These are phyloP conservation scores for Plecturocebus donacophilus DNA, from an alignment of 2,113 vertebrate species.

Conservation along the genomic window DNA sequence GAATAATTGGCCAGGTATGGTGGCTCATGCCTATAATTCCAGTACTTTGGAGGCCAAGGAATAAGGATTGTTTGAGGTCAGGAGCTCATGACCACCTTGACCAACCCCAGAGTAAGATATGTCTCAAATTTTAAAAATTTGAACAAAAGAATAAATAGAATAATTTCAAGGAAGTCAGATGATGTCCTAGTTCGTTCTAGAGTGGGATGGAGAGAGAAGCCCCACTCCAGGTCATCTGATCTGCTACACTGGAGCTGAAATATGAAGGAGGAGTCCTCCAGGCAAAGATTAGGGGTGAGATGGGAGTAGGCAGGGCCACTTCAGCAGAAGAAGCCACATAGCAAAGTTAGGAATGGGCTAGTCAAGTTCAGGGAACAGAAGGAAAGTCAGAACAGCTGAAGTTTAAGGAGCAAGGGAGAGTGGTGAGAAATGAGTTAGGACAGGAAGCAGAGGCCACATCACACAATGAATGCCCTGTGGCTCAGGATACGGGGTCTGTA, in stretches of 20 bases:
- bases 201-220: accelerated
- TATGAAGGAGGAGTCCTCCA: neutral
- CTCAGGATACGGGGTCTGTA: neutral
- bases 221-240: neutral
- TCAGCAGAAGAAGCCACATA: neutral
- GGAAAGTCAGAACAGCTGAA: neutral
- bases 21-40: too few relatives aligned
- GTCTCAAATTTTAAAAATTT: too few relatives aligned
- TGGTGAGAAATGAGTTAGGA: neutral
- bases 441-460: neutral
- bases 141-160: neutral
- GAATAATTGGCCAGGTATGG: neutral
- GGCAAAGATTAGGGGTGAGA: neutral
- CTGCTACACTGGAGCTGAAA: neutral
- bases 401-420: neutral
- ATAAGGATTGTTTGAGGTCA: too few relatives aligned
- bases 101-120: too few relatives aligned
- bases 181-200: neutral
- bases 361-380: neutral
- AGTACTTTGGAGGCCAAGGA: too few relatives aligned
- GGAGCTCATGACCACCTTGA: too few relatives aligned
- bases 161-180: neutral
- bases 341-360: neutral
- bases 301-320: neutral
- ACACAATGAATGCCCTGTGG: too few relatives aligned